These are phyloP conservation scores for Blennius ocellaris DNA, from an alignment of 2,113 vertebrate genomes.

Conservation along the genomic window DNA sequence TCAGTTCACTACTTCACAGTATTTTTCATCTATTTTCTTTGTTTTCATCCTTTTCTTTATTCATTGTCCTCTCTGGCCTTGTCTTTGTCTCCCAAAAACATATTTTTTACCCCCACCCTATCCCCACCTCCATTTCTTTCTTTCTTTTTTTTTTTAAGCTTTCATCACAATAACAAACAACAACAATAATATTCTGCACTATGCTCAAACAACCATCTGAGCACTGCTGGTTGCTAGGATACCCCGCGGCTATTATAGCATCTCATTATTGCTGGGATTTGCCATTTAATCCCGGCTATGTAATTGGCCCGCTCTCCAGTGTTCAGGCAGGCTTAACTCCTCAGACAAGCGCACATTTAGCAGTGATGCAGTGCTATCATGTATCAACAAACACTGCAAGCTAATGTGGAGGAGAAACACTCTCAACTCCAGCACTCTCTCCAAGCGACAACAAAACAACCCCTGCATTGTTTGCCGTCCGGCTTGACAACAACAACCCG, in stretches of 20 bases:
- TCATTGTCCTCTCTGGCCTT: slow-evolving; percentile 50
- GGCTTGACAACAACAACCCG: slow-evolving; percentile 8
- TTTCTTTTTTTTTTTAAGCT: slow-evolving; percentile 1
- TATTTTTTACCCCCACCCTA: slow-evolving; percentile 43
- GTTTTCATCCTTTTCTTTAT: not conserved
- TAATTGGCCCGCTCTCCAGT: slow-evolving; percentile 76
- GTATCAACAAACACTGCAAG: slow-evolving; percentile 46
- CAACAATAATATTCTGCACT: slow-evolving; percentile 53
- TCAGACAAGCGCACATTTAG: slow-evolving; percentile 53
- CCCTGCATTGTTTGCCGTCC: slow-evolving; percentile 40
- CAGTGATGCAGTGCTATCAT: slow-evolving; percentile 31
- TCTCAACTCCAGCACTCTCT: slow-evolving; percentile 16
- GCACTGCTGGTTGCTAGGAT: slow-evolving; percentile 79
- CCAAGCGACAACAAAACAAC: slow-evolving; percentile 30
- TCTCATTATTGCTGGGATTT: slow-evolving; percentile 78
- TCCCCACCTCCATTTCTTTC: slow-evolving; percentile 9
- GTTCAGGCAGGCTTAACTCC: slow-evolving; percentile 67
- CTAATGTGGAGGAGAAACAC: slow-evolving; percentile 34
- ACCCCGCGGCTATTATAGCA: slow-evolving; percentile 72
- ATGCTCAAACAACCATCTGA: slow-evolving; percentile 62
- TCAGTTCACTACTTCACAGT: slow-evolving; percentile 66
- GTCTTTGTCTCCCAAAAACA: slow-evolving; percentile 39
- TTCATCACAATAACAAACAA: slow-evolving; percentile 65
- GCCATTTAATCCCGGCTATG: slow-evolving; percentile 75
- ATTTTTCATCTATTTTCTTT: slow-evolving; percentile 45